phyloP scores from a whole-genome alignment of 2,113 vertebrate genomes.

The Gallinago media region DNA sequence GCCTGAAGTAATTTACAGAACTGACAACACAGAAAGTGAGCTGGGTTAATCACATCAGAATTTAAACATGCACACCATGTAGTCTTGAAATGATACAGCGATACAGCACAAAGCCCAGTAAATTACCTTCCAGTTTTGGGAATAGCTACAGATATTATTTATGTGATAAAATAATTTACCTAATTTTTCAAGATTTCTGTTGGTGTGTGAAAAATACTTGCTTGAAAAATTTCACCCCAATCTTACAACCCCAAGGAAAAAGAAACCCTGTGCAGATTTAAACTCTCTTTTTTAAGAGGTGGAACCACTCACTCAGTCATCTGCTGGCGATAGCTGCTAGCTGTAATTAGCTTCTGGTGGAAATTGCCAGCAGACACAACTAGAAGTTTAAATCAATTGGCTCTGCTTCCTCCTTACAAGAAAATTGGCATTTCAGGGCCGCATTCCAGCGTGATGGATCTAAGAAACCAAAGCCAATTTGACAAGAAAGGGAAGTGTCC shows the following conservation, averaged over 20 bases:
- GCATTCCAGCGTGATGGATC: slow-evolving; percentile 18
- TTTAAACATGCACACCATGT: background rate
- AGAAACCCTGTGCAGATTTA: background rate
- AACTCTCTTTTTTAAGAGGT: background rate
- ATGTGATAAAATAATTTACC: background rate
- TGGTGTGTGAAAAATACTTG: background rate
- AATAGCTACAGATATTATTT: background rate
- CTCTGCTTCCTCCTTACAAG: slow-evolving; percentile 47
- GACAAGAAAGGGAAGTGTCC: slow-evolving; percentile 44
- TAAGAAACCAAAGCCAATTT: slow-evolving; percentile 51
- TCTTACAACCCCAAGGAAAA: background rate
- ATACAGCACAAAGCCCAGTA: background rate
- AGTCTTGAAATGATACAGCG: background rate
- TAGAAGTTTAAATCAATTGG: slow-evolving; percentile 60
- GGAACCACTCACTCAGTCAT: background rate
- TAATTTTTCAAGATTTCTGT: background rate
- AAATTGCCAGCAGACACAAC: slow-evolving; percentile 53
- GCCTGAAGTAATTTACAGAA: background rate
- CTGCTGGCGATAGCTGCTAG: background rate
- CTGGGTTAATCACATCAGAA: background rate
- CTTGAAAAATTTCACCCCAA: background rate
- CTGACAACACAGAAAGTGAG: background rate
- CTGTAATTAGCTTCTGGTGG: slow-evolving; percentile 54
- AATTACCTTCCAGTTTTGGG: background rate
- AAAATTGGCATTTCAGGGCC: slow-evolving; percentile 25